These are phyloP conservation scores for Cathartes aura DNA, from an alignment of 2,113 vertebrate genomes.

Conservation along the genomic window DNA sequence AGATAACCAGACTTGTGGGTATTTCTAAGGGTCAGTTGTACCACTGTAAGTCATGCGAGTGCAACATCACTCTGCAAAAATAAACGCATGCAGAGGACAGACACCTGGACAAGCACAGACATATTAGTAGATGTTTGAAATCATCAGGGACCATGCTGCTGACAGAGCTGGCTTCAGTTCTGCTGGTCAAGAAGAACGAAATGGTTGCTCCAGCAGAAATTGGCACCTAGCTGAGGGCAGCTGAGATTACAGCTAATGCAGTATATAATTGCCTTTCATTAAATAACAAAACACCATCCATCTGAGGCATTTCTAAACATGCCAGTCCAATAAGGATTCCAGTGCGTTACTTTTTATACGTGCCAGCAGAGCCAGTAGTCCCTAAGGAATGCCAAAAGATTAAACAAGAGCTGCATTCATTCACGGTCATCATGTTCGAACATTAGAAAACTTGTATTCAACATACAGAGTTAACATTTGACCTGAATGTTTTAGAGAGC, in stretches of 20 bases:
- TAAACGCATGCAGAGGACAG: not conserved
- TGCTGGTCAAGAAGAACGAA: not conserved
- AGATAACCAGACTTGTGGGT: not conserved
- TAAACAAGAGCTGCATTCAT: conserved; percentile 66
- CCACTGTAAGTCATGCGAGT: rapidly evolving
- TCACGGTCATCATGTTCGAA: conserved; percentile 11
- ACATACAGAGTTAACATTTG: conserved; percentile 51
- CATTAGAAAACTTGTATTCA: conserved; percentile 37
- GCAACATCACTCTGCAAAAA: not conserved
- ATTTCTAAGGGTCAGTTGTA: not conserved
- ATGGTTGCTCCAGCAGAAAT: not conserved
- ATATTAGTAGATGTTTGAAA: not conserved
- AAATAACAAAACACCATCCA: conserved; percentile 60
- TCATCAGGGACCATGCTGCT: not conserved
- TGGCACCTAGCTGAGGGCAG: conserved; percentile 24
- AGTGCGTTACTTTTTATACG: not conserved
- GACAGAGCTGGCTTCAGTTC: not conserved
- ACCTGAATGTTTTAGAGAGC: not conserved
- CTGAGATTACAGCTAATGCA: conserved; percentile 56
- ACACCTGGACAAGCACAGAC: not conserved
- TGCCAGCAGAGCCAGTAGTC: conserved; percentile 48
- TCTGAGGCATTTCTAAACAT: conserved; percentile 47
- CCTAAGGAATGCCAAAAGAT: conserved; percentile 45
- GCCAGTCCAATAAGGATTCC: conserved; percentile 50
- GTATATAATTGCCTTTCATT: conserved; percentile 57